Base-by-base conservation (phyloP, 2,888 invertebrate genomes). In the Pammene fasciana region DNA sequence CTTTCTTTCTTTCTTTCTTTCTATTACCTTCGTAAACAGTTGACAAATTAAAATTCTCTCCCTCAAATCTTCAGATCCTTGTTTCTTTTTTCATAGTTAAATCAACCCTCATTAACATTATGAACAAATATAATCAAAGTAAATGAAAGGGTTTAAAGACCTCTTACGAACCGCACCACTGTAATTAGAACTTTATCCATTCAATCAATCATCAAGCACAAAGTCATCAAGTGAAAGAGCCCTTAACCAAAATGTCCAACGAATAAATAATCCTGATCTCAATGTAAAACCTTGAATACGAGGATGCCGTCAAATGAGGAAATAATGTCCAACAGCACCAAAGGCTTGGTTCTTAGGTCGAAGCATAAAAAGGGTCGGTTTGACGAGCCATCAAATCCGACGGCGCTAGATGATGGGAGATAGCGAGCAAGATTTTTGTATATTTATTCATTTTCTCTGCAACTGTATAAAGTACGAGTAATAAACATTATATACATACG, bases 281-380 rank as follows among this genome's bases (percentile, higher is more conserved):
- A 45, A 64, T 43, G 18, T 45, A 68, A 68, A 64, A 34, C 68
- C 64, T 52, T 68, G 64, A 68, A 65, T 65, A 59, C 52, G 26
- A 18, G 64, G 26, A 57, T 59, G 45, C 57, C 57, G 65, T 65
- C 57, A 68, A 52, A 68, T 50, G 68, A 65, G 68, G 45, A 59
- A 57, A 65, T 68, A 65, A 68, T 68, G 68, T 45, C 59, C 64
- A 52, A 43, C 48, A 50, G 56, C 52, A 61, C 67, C 67, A 45
- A 56, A 68, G 57, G 65, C 68, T 61, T 68, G 64, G 57, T 50
- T 68, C 57, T 64, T 65, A 68, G 57, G 52, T 52, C 38, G 14
- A 45, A 38, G 68, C 64, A 68, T 68, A 68, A 68, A 68, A 68
- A 68, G 68, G 68, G 64, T 68, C 52, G 64, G 57, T 52, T 64